A percentile compares a stretch with the other conserved stretches of the same genome.
Conservation (phyloP, 2,113 vertebrate genomes). For the Myrmecobius fasciatus region DNA sequence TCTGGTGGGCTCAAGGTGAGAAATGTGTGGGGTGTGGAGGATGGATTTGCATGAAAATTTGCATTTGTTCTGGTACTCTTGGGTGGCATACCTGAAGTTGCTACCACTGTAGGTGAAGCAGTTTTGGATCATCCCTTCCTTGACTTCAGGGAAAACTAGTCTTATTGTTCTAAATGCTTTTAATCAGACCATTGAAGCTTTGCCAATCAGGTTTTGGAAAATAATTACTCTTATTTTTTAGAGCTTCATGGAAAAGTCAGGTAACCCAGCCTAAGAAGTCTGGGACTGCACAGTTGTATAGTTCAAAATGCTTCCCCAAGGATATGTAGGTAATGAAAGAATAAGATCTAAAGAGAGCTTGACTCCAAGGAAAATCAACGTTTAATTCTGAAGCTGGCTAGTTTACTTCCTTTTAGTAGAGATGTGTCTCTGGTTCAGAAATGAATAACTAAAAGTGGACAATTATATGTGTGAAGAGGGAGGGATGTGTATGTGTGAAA, state of each 20-base stretch:
- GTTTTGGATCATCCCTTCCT: not conserved
- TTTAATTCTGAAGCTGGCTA: not conserved
- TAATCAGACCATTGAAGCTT: not conserved
- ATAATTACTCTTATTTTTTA: not conserved
- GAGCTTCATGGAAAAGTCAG: not conserved
- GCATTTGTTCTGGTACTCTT: not conserved
- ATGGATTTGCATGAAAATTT: not conserved
- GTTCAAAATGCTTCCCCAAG: not conserved
- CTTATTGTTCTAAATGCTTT: not conserved
- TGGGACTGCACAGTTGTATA: not conserved
- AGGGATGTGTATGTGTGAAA: not conserved
- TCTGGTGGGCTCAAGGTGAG: not conserved
- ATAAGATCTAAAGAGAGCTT: not conserved
- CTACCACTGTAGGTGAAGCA: not conserved
- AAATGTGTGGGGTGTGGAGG: not conserved
- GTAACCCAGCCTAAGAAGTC: not conserved
- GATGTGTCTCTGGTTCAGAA: not conserved
- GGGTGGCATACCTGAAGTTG: not conserved
- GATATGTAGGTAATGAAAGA: not conserved
- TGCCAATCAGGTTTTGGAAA: not conserved
- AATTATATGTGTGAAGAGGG: not conserved
- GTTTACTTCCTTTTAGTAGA: not conserved
- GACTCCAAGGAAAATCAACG: not conserved
- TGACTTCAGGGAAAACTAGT: not conserved
- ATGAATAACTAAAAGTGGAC: not conserved